Base-by-base conservation (phyloP, 2,888 invertebrate species). In the Netelia inedita region DNA sequence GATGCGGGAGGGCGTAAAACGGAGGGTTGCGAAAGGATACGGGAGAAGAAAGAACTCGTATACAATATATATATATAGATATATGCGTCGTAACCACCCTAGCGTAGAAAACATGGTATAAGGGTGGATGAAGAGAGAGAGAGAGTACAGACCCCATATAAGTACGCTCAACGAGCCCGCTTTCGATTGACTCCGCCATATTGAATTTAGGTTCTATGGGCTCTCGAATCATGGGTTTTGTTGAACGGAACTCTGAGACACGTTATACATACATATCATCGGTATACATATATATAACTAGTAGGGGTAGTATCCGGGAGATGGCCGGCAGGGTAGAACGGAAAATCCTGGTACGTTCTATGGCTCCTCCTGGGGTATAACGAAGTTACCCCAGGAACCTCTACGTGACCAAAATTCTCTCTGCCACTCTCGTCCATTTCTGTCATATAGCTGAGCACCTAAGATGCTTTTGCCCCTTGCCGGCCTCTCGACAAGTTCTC, bases 141-240 rank as follows among this genome's bases (percentile, higher is more conserved):
- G 46, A 76, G 80, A 79, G 87, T 57, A 73, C 79, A 86, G 87
- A 83, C 87, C 88, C 90, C 91, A 87, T 88, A 71, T 83, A 82
- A 87, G 84, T 85, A 82, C 79, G 59, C 53, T 57, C 91, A 91
- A 90, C 90, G 89, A 90, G 89, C 82, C 89, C 63, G 82, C 72
- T 89, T 90, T 92, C 92, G 91, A 93, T 92, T 93, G 93, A 93
- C 93, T 93, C 89, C 89, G 91, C 93, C 92, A 92, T 93, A 93
- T 93, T 93, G 92, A 93, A 89, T 92, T 93, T 92, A 91, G 35
- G 90, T 92, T 92, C 91, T 93, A 92, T 93, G 91, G 92, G 90
- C 89, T 91, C 91, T 92, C 90, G 90, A 92, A 89, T 90, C 88
- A 91, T 89, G 88, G 90, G 89, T 88, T 89, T 90, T 83, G 86